Evolutionary conservation across 2,113 vertebrate species (phyloP).

Genomic region (Pangasianodon hypophthalmus): DNA sequence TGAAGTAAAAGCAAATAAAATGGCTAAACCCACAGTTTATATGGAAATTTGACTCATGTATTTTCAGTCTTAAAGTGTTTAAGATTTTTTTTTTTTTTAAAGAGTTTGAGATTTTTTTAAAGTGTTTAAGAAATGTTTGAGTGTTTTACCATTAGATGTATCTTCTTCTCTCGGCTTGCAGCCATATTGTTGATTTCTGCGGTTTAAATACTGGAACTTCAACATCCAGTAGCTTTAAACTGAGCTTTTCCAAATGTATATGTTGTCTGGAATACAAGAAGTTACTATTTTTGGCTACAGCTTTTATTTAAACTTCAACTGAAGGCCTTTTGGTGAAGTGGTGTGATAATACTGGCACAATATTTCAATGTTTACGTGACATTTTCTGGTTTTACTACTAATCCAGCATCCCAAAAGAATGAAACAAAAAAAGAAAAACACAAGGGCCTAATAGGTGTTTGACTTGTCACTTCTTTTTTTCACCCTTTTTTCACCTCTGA

Average conservation of each 20-base stretch:
- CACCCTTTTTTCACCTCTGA: neutral
- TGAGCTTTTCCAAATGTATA: neutral
- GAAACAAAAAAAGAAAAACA: neutral
- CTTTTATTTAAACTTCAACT: neutral
- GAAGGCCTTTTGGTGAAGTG: neutral
- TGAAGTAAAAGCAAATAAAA: neutral
- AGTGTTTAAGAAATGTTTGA: neutral
- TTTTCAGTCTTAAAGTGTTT: neutral
- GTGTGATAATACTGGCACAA: neutral
- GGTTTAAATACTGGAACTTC: neutral
- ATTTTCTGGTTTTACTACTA: constrained; percentile 17
- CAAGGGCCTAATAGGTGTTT: neutral
- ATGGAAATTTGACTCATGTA: neutral
- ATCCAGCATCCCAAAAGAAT: neutral
- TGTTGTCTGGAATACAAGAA: neutral
- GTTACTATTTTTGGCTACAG: neutral
- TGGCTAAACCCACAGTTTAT: neutral
- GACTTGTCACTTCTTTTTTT: neutral
- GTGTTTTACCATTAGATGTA: neutral
- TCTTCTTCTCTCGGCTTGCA: neutral
- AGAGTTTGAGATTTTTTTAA: too few relatives aligned
- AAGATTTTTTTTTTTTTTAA: too few relatives aligned
- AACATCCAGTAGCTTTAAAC: neutral
- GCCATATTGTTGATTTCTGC: neutral
- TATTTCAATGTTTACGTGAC: constrained; percentile 12